Base-by-base conservation (phyloP, 2,888 invertebrate species). In the Omphaloscelis lunosa region DNA sequence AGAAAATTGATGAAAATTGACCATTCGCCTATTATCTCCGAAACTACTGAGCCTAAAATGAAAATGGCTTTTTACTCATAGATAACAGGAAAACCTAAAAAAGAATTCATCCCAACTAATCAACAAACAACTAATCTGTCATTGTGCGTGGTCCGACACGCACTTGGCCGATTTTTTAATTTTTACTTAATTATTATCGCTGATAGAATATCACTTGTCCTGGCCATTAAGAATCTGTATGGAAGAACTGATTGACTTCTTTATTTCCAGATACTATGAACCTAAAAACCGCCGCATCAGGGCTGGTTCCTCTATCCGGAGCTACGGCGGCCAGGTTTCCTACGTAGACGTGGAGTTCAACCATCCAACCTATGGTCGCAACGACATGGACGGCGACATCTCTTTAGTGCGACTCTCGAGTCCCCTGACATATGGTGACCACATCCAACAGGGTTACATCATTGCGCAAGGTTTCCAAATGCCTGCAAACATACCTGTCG, bases 241-340 rank as follows among this genome's bases (percentile, higher is more conserved):
- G 23, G 27, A 17, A 20, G 2, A 5, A 34, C 51, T 27, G 15
- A 27, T n/a, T 34, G 8, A 20, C 12, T 27, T 41, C 39, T 53
- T 15, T 72, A 51, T 75, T 88, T 87, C 0, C 86, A 93, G 93
- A 6, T 65, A 75, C 0, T 93, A 90, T 74, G 6, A 75, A 0
- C 83, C 89, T 0, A 20, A 48, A 0, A 66, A 71, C 29, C 93
- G 94, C 9, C 94, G 95, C 7, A 89, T 95, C 77, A 85, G 95
- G 34, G 94, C 93, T 48, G 95, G 95, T 5, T 74, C 92, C 23
- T 91, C 92, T 2, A 86, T 81, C 76, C 92, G 93, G 15, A 89
- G 91, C 77, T 76, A 78, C 2, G 94, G 94, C 0, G 95, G 95
- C 0, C 77, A 85, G 20, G 65, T 95, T 6, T 34, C 72, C 23